Percentiles rank a stretch among this genome's conserved stretches.
These are phyloP conservation scores for Speoplatyrhinus poulsoni DNA, from an alignment of 2,113 vertebrate species.

Conservation along the genomic window DNA sequence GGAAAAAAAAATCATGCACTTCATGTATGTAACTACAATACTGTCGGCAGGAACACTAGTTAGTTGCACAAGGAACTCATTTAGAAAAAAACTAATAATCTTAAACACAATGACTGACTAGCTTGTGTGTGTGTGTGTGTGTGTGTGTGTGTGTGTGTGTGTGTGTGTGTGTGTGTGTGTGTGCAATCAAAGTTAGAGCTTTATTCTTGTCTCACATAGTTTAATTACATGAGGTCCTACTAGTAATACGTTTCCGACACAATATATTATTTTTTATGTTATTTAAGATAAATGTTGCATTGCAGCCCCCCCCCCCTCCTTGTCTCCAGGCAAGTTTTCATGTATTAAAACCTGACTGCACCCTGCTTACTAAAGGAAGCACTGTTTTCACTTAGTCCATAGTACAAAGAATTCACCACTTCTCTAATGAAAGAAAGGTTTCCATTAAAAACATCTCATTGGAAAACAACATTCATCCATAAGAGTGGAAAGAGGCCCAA, in stretches of 20 bases:
- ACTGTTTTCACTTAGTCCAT: conserved; percentile 10
- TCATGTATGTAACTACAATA: conserved; percentile 16
- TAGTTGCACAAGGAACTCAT: conserved; percentile 15
- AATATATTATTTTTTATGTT: neutral
- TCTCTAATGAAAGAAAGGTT: conserved; percentile 19
- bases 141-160: no score
- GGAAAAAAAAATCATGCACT: conserved; percentile 30
- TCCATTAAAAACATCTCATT: conserved; percentile 11
- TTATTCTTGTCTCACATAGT: no score
- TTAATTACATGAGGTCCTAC: conserved; percentile 3
- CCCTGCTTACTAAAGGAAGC: conserved; percentile 6
- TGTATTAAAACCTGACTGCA: neutral
- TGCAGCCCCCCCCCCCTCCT: neutral
- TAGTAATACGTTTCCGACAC: conserved; percentile 4
- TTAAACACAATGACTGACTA: neutral
- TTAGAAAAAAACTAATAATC: neutral
- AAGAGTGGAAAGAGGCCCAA: conserved; percentile 49
- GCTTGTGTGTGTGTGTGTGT: neutral
- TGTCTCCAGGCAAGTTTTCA: conserved; percentile 3
- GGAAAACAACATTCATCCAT: conserved; percentile 29
- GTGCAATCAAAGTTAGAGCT: neutral
- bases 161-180: neutral
- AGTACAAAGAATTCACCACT: neutral
- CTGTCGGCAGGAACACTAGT: conserved; percentile 29
- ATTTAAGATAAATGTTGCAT: conserved; percentile 13